Evolutionary conservation across 2,113 vertebrate genomes (phyloP), one percentile per base, ranked within the genome.

Genomic region (Amazona guildingii): DNA sequence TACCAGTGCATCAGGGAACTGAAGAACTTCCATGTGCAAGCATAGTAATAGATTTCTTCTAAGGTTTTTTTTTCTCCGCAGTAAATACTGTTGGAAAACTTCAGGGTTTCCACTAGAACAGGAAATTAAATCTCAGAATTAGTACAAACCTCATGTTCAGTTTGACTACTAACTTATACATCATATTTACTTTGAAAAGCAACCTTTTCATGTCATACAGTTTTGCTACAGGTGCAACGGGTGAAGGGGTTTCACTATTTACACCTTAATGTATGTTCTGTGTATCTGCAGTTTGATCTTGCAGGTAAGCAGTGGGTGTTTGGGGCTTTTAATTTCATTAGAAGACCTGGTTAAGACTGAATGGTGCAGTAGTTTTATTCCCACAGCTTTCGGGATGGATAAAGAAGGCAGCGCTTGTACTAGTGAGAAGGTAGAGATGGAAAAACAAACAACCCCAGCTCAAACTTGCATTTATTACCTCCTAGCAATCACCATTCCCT

Each of bases 71-170:
- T 91, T 69, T 89, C 64, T 86, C 25, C n/a, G 68, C 54, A 39
- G 43, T 28, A 86, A 52, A 67, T 90, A 14, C 37, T 64, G 24
- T 14, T 73, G 44, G 61, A 59, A 92, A 62, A 84, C 81, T 11
- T 18, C 57, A 78, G 62, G 19, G 18, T 79, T 79, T 61, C 10
- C 48, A 13, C 31, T 75, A 84, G 41, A 75, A 61, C 23, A 82
- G 76, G 77, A 86, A 95, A 93, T 82, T 51, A 76, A 94, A 76
- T 73, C 46, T 92, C 28, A 76, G 39, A 86, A 88, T 25, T 14
- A 51, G 14, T 48, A 23, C 51, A 44, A 17, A 39, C 13, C 11
- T 74, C n/a, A 15, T 75, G 46, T 76, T 88, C 62, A 76, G n/a
- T 61, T 86, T 31, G 77, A 51, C 44, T 52, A 10, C 37, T 64